Evolutionary conservation across 2,113 vertebrate genomes (phyloP), one percentile per base, ranked within the genome.

Genomic region (Rhinopithecus roxellana): DNA sequence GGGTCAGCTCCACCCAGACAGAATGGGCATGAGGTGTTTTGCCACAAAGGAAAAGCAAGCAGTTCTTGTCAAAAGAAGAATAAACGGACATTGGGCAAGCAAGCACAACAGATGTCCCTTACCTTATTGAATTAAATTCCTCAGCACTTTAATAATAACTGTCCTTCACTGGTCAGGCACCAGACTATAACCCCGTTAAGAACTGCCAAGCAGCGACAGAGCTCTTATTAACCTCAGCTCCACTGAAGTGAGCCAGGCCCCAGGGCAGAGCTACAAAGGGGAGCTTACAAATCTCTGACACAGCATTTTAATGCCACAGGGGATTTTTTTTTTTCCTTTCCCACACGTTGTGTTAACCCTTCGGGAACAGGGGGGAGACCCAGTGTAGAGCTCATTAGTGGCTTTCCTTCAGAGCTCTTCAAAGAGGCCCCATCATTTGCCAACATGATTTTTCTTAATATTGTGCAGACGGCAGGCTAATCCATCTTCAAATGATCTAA

Each of bases 401-500:
- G 77, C 95, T 89, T 92, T 72, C 84, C 85, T 89, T 95, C 81
- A 64, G 96, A 90, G 74, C 64, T 69, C 90, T 96, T 97, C 95
- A 97, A 97, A 98, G 95, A 94, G 72, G 64, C 55, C 57, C 93
- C 9, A 9, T 89, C 97, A 93, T 90, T 90, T 90, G 89, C 93
- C 91, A 95, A 92, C 45, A 45, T 83, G 92, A 96, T 83, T 96
- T 96, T 90, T 96, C 87, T 91, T 95, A 93, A 98, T 97, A 90
- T 84, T 94, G 95, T 93, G 64, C 96, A 97, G 97, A 95, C 48
- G 48, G 80, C 67, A 82, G 91, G 90, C 88, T 98, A 92, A 97
- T 95, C 97, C 84, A 92, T 81, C 96, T 97, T 97, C 93, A 95
- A 83, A 96, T 95, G 92, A 98, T 95, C 95, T 97, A 97, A 98